Conservation (phyloP, 2,113 vertebrate species). For the Gadus chalcogrammus region DNA sequence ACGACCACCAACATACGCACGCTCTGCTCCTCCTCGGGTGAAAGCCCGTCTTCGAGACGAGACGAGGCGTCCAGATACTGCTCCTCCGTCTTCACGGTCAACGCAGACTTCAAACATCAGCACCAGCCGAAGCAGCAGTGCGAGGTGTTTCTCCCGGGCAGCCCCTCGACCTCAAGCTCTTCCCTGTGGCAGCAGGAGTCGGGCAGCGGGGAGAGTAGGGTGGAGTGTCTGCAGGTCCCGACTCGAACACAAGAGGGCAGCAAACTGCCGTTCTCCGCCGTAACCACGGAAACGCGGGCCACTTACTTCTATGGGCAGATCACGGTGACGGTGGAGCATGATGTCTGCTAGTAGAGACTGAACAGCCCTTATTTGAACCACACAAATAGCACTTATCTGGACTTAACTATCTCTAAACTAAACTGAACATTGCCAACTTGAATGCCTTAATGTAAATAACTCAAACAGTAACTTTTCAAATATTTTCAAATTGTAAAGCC, state of each 20-base stretch:
- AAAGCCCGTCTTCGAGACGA: slow-evolving; percentile 15
- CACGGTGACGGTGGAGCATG: slow-evolving; percentile 73
- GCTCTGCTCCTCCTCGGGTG: slow-evolving; percentile 8
- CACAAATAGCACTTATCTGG: no score
- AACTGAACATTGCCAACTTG: no score
- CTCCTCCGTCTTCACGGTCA: slow-evolving; percentile 61
- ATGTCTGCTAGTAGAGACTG: slow-evolving; percentile 47
- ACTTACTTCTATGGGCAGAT: slow-evolving; percentile 76
- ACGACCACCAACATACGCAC: slow-evolving; percentile 20
- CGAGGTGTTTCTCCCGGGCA: slow-evolving; percentile 33
- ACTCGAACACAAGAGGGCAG: slow-evolving; percentile 54
- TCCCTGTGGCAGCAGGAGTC: slow-evolving; percentile 38
- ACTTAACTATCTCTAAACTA: no score
- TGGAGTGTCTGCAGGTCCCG: slow-evolving; percentile 64
- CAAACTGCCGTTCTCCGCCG: slow-evolving; percentile 57
- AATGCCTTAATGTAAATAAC: no score
- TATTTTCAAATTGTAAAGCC: no score
- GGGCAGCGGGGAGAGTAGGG: slow-evolving; percentile 2
- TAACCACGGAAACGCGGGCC: slow-evolving; percentile 60
- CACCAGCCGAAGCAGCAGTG: slow-evolving; percentile 27
- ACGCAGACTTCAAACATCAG: slow-evolving; percentile 36
- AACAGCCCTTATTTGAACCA: not conserved
- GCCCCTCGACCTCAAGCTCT: slow-evolving; percentile 8
- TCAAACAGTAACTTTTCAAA: no score
- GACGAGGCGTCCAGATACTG: slow-evolving; percentile 25